Evolutionary conservation across 2,797 vertebrate species (phyloP), one percentile per base, ranked within the genome.

Genomic region (Lacerta bilineata): DNA sequence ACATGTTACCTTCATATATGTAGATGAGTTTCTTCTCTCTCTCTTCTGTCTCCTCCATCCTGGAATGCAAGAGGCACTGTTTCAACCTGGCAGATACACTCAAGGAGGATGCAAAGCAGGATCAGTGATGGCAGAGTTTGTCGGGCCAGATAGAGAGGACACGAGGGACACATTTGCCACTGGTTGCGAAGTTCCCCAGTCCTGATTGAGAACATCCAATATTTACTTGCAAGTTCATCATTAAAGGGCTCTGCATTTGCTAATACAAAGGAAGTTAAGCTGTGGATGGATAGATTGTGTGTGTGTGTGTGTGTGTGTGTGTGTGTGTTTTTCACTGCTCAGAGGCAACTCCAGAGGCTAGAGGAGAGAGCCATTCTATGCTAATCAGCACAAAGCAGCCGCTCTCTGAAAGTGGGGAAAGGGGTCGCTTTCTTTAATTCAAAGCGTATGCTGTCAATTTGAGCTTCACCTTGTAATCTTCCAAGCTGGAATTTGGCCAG

Each of bases 401-500:
- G 64, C 20, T 29, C 68, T 17, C 1, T 33, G 69, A 1, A 2
- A 59, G 78, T 46, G 0, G 85, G 33, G 27, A 91, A 90, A 75
- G 81, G 4, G 15, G 10, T 71, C 1, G 27, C 87, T 83, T 88
- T 39, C 91, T 83, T 75, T 50, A 41, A 87, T 86, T 90, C 0
- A 23, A 6, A 83, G 36, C 80, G 79, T 75, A 80, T 79, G 76
- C 27, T 90, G 59, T 68, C 82, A 41, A n/a, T 15, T 0, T 0
- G 68, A 88, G 77, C 84, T 43, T 39, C 25, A 64, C 64, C 55
- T 0, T 83, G 27, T 80, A 78, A 87, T 85, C 41, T 79, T 76
- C 88, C 41, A 36, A 75, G 36, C 80, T 92, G 78, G 66, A 83
- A 69, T 88, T 0, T 11, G n/a, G 89, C 86, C 78, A 78, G 50